Base-by-base conservation (phyloP, 2,888 invertebrate genomes). In the Leptogaster cylindrica region DNA sequence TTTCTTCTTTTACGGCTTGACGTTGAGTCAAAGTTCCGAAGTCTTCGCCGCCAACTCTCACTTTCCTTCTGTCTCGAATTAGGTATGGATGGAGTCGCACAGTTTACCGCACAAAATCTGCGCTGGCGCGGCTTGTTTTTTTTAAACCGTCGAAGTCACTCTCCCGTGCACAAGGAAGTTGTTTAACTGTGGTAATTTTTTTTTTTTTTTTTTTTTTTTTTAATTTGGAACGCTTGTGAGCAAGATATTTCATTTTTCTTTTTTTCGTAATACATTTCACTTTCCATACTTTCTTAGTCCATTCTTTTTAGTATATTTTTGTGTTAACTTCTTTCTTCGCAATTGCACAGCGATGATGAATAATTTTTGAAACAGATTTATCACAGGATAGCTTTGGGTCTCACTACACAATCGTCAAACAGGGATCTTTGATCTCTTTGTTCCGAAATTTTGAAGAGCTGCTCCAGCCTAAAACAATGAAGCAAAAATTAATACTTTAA, bases 151-250 rank as follows among this genome's bases (percentile, higher is more conserved):
- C n/a, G 39, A 41, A 25, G 12, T 58, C 58, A 58, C 58, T 39
- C 58, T 41, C 14, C 39, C 58, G 58, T 58, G 25, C 14, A 58
- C 39, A 39, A 58, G 58, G 58, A 58, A 58, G 58, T 41, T 27
- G 36, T 41, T n/a, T 39, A 41, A 39, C 27, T 36, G 58, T 41
- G 25, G 58, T 58, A 58, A 39, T 58, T 58, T 58, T 50, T 12
- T n/a, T 5, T 55, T 55, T n/a, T 18, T n/a, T 23, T 20, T 50
- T 36, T 10, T 51, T 41, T 58, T n/a, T 58, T 33, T 58, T 39
- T 27, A 58, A 58, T 58, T 39, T 41, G 25, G 41, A 58, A 41
- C 58, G 23, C 27, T 41, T 31, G 41, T 20, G 27, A 14, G 31
- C 23, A 36, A 10, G 58, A 39, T n/a, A 16, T 39, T 10, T 20